Conservation (phyloP, 2,113 vertebrate genomes). For the Azemiops feae region DNA sequence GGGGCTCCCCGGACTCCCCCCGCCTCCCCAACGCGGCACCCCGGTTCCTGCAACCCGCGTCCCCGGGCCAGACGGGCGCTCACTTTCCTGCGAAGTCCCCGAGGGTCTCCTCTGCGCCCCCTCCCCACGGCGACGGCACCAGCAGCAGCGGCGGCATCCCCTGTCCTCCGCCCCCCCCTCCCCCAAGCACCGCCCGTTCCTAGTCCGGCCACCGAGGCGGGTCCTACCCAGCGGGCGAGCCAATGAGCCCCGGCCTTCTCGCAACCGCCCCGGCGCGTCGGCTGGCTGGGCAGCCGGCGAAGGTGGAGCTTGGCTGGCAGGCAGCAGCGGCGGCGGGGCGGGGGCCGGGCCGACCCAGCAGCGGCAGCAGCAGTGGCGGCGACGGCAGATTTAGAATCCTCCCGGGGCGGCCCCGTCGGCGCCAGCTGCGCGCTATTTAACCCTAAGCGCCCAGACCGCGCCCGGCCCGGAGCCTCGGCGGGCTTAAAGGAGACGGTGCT, state of each 20-base stretch:
- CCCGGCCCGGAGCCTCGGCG: background rate
- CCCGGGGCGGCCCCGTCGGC: background rate
- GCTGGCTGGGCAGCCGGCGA: background rate
- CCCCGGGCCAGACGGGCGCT: background rate
- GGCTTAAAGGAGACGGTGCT: background rate
- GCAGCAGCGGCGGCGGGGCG: slow-evolving; percentile 6
- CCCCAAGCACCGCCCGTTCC: slow-evolving; percentile 37
- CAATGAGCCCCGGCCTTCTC: slow-evolving; percentile 33
- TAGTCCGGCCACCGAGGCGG: slow-evolving; percentile 37
- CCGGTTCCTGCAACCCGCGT: background rate
- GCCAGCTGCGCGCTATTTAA: background rate
- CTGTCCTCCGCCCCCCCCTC: background rate
- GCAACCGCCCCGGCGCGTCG: background rate
- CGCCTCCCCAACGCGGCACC: background rate
- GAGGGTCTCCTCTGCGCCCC: background rate
- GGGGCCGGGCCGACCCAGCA: background rate
- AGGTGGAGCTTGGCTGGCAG: background rate
- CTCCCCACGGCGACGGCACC: background rate
- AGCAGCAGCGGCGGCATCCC: background rate
- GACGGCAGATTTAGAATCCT: too few relatives aligned
- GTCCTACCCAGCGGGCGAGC: slow-evolving; percentile 18
- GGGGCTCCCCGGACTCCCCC: background rate
- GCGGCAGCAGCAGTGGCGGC: background rate
- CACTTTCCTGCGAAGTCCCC: background rate
- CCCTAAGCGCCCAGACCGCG: background rate